Conservation (phyloP, 2,113 vertebrate genomes). For the Zapornia atra region DNA sequence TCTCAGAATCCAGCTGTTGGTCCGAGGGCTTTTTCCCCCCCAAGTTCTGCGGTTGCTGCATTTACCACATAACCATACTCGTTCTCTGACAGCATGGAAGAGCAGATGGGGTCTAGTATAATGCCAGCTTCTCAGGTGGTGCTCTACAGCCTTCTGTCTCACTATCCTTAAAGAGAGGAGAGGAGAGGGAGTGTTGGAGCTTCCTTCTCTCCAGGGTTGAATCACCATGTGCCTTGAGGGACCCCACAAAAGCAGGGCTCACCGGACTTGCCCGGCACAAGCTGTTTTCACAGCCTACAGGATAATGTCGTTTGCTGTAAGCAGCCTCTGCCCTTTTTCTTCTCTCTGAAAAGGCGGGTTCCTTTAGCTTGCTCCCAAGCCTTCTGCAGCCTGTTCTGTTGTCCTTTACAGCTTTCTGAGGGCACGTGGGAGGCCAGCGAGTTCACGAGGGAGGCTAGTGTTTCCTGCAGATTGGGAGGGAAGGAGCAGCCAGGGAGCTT, state of each 20-base stretch:
- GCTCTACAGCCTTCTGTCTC: constrained; percentile 37
- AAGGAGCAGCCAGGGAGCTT: neutral
- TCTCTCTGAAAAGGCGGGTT: neutral
- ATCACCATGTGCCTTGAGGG: neutral
- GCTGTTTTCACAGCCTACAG: neutral
- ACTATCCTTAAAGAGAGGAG: neutral
- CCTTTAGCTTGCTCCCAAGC: neutral
- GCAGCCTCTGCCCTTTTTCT: neutral
- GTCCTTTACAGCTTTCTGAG: neutral
- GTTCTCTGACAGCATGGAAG: neutral
- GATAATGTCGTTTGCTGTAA: neutral
- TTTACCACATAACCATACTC: neutral
- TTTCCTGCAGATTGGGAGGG: neutral
- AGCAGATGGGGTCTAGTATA: constrained; percentile 15
- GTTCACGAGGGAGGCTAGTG: neutral
- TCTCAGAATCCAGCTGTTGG: neutral
- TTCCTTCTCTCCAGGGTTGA: neutral
- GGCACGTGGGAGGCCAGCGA: neutral
- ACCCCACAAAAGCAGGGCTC: neutral
- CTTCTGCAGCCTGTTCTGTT: neutral
- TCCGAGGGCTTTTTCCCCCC: neutral
- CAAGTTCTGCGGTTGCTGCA: neutral
- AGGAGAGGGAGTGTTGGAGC: neutral
- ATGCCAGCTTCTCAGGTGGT: constrained; percentile 19
- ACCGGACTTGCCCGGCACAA: neutral